These are phyloP conservation scores for Plagiodera versicolora DNA, from an alignment of 2,888 invertebrate species.

Conservation along the genomic window DNA sequence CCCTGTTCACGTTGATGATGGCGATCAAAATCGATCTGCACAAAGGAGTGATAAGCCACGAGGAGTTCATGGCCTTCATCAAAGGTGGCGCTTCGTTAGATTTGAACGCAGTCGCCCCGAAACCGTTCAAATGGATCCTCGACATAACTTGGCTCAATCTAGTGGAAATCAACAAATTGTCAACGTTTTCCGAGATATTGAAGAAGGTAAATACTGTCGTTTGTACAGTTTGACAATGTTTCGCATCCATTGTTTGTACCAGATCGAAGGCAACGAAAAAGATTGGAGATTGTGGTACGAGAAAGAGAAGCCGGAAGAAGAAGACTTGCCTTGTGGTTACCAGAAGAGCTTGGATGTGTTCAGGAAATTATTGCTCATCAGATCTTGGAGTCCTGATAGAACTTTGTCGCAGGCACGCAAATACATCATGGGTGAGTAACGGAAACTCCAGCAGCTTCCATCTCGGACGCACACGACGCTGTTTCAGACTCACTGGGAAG, in stretches of 20 bases:
- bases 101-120: conserved; percentile 87
- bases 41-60: conserved; percentile 76
- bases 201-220: conserved; percentile 60
- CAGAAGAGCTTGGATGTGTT: conserved; percentile 85
- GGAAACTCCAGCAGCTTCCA: too few relatives aligned
- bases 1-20: conserved; percentile 89
- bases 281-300: conserved; percentile 93
- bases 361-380: conserved; percentile 79
- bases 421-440: conserved; percentile 74
- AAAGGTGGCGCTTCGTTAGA: conserved; percentile 96
- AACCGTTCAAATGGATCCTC: conserved; percentile 92
- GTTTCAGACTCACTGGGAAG: conserved; percentile 77
- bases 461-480: too few relatives aligned
- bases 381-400: conserved; percentile 95
- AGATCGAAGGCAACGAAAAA: conserved; percentile 82
- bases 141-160: conserved; percentile 96
- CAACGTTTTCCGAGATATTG: conserved; percentile 77
- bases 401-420: conserved; percentile 91
- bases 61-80: conserved; percentile 93
- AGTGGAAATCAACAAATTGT: conserved; percentile 87
- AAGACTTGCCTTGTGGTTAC: conserved; percentile 88
- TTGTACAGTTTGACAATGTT: not conserved
- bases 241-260: conserved; percentile 19
- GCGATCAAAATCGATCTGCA: conserved; percentile 95
- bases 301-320: conserved; percentile 89